Evolutionary conservation across 2,797 vertebrate species (phyloP).

Genomic region (Onychomys leucogaster): DNA sequence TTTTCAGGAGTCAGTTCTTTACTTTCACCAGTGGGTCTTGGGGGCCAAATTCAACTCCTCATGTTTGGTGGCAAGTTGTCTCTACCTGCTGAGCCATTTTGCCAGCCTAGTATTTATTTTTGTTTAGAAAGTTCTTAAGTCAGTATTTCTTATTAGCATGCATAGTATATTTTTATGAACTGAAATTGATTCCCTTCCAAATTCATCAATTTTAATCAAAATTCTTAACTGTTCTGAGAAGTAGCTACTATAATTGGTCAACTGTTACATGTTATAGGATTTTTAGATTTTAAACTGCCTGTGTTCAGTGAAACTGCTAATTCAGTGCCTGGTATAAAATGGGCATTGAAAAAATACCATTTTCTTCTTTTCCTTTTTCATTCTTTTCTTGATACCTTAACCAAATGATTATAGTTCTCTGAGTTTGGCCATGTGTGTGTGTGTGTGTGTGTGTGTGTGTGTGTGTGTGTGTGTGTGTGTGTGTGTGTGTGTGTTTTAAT

Average conservation of each 20-base stretch:
- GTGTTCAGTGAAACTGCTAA: slow-evolving; percentile 26
- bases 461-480: too few species aligned
- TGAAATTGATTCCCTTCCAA: slow-evolving; percentile 50
- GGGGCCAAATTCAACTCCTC: not conserved
- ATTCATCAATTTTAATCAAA: slow-evolving; percentile 63
- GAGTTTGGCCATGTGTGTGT: not conserved
- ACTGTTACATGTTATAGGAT: not conserved
- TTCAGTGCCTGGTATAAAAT: slow-evolving; percentile 53
- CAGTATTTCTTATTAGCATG: slow-evolving; percentile 46
- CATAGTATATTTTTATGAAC: slow-evolving; percentile 27
- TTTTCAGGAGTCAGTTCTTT: not conserved
- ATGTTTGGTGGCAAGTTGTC: not conserved
- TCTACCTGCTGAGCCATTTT: not conserved
- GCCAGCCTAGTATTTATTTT: not conserved
- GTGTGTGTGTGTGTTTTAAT: too few species aligned
- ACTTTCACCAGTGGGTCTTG: not conserved
- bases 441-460: too few species aligned
- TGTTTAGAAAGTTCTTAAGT: slow-evolving; percentile 23
- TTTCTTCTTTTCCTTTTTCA: slow-evolving; percentile 30
- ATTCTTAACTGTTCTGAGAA: slow-evolving; percentile 1
- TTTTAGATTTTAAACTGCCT: slow-evolving; percentile 55
- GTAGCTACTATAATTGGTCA: not conserved
- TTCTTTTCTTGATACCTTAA: not conserved
- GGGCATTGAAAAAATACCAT: slow-evolving; percentile 9
- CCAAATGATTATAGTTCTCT: slow-evolving; percentile 51